Base-by-base conservation (phyloP, 2,888 invertebrate species). In the Spodoptera picta region DNA sequence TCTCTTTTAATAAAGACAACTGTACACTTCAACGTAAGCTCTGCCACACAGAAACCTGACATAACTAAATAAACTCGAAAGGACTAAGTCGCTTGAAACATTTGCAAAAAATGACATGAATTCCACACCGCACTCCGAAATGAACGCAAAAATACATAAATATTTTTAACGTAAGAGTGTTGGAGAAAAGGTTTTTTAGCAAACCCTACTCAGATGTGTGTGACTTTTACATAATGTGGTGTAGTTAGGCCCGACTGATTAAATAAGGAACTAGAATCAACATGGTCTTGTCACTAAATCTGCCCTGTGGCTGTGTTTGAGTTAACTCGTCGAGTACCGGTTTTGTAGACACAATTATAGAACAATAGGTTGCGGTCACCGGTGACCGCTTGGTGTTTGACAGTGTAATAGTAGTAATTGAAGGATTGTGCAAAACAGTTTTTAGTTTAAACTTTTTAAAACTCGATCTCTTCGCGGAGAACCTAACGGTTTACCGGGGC, bases 161-260 rank as follows among this genome's bases (percentile, higher is more conserved):
- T n/a, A 51, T 75, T 75, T 55, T 71, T 19, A 52, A 10, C 44
- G 44, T 24, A 36, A 5, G 36, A 36, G 36, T 36, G 7, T 36
- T 6, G 7, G 19, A 42, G 58, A 53, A 70, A 52, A 52, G 7
- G 9, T 12, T 12, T 57, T 12, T 47, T 27, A 14, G 2, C 43
- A 49, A 19, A 69, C 70, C 70, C 75, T 74, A 61, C 62, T 61
- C 75, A 58, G 51, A 54, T 2, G 47, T 41, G n/a, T 45, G n/a
- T 45, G 50, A 43, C 47, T 55, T 55, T 46, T 36, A 53, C 24
- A 5, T 11, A 23, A 46, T 3, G 54, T 43, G 55, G n/a, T 47
- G 48, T 51, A 51, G 31, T 51, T 55, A 41, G 50, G 51, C 11
- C 51, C 43, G 44, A 31, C 31, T 14, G 55, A 23, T 7, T 9